Conservation (phyloP, 2,888 invertebrate species). For the Gnatocerus cornutus region DNA sequence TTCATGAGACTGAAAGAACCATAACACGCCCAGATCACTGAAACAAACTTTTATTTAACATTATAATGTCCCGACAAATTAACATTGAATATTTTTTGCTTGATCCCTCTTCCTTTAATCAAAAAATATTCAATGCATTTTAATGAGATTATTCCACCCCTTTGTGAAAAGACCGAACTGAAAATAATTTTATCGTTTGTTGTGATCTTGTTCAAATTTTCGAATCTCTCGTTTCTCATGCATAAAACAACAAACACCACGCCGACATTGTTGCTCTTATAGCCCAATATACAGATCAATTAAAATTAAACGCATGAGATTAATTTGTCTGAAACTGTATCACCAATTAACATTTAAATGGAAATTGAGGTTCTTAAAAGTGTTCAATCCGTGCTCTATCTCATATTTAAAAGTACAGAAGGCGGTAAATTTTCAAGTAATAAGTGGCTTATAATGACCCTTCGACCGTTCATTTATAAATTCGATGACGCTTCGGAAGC, state of each 20-base stretch:
- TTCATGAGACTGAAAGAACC: too few relatives aligned
- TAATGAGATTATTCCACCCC: conserved; percentile 25
- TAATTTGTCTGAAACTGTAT: neutral
- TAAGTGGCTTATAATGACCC: conserved; percentile 52
- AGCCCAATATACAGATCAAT: neutral
- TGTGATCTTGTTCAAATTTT: conserved; percentile 14
- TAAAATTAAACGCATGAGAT: neutral
- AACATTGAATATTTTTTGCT: neutral
- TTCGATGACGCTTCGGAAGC: conserved; percentile 28
- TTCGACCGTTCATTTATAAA: conserved; percentile 53
- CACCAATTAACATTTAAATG: conserved; percentile 20
- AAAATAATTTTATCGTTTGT: conserved; percentile 14
- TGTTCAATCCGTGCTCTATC: conserved; percentile 48
- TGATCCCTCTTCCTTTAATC: neutral
- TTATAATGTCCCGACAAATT: neutral
- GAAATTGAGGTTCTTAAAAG: conserved; percentile 13
- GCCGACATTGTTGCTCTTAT: neutral
- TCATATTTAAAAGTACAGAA: conserved; percentile 47
- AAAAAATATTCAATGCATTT: conserved; percentile 34
- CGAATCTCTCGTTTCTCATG: conserved; percentile 2
- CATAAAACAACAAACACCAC: conserved; percentile 1
- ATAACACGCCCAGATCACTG: neutral
- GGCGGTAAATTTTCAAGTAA: conserved; percentile 51
- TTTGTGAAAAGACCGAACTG: conserved; percentile 7
- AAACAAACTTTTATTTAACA: conserved; percentile 1